Evolutionary conservation across 2,888 invertebrate species (phyloP).

Genomic region (Belgica antarctica): DNA sequence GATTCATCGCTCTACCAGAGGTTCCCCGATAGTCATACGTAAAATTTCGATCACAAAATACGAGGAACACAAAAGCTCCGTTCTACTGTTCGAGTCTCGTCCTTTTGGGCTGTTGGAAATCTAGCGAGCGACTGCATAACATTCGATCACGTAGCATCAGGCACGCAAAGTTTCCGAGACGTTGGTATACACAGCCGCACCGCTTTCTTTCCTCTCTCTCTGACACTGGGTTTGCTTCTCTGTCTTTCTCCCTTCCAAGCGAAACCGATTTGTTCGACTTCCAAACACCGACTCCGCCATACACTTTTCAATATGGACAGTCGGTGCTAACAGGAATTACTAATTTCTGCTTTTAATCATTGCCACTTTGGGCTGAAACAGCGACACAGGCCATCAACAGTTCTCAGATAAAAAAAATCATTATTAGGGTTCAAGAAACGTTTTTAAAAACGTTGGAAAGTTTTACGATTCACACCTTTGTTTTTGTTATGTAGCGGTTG

Average conservation of each 20-base stretch:
- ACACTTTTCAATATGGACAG: conserved; percentile 17
- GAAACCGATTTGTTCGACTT: too few relatives aligned
- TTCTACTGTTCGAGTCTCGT: conserved; percentile 32
- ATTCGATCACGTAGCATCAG: conserved; percentile 42
- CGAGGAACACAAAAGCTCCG: conserved; percentile 37
- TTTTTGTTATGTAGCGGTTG: conserved; percentile 44
- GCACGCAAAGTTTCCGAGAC: neutral
- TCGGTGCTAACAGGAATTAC: neutral
- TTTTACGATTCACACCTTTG: conserved; percentile 30
- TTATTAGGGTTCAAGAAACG: conserved; percentile 25
- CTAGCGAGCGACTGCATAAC: conserved; percentile 43
- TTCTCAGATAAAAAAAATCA: conserved; percentile 39
- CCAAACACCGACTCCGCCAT: too few relatives aligned
- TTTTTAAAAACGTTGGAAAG: conserved; percentile 4
- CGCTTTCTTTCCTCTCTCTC: too few relatives aligned
- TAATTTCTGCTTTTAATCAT: neutral
- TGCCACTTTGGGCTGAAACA: too few relatives aligned
- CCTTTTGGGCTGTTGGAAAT: conserved; percentile 43
- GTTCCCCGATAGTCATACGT: conserved; percentile 23
- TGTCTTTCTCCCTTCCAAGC: too few relatives aligned
- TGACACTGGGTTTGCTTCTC: too few relatives aligned
- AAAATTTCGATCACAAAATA: conserved; percentile 39
- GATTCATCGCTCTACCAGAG: conserved; percentile 4
- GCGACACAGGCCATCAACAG: conserved; percentile 14
- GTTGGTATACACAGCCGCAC: too few relatives aligned